phyloP scores from a whole-genome alignment of 2,797 vertebrate species.

The Rhabdophis nuchalis region DNA sequence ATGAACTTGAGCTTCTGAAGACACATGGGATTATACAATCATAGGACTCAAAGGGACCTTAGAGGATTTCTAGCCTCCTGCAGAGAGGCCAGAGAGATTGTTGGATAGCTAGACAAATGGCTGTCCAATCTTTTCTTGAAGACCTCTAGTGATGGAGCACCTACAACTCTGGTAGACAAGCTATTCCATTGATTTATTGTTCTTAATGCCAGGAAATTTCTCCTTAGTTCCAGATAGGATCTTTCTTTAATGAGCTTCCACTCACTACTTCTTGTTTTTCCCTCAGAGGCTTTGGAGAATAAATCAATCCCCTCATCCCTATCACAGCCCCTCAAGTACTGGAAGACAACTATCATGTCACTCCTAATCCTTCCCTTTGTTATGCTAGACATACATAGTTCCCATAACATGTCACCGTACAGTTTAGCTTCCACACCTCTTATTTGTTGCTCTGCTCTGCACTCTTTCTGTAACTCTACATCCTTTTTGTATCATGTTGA shows the following conservation, averaged over 20 bases:
- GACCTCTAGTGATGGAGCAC: not conserved
- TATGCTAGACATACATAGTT: not conserved
- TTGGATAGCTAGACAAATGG: not conserved
- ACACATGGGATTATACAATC: not conserved
- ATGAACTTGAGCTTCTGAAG: not conserved
- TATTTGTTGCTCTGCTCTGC: not conserved
- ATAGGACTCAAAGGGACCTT: too few relatives aligned
- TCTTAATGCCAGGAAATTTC: not conserved
- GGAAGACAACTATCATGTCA: not conserved
- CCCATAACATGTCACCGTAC: not conserved
- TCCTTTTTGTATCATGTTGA: not conserved
- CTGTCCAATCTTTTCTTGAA: not conserved
- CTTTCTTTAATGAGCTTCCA: not conserved
- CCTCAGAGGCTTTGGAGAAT: not conserved
- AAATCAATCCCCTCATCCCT: not conserved
- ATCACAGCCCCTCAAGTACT: not conserved
- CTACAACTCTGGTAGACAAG: not conserved
- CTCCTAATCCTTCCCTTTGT: not conserved
- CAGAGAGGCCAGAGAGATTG: not conserved
- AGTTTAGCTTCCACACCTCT: not conserved
- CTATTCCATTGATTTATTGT: not conserved
- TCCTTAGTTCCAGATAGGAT: not conserved
- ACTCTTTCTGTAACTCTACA: not conserved
- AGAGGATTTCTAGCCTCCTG: too few relatives aligned
- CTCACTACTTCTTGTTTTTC: not conserved